These are phyloP conservation scores for Hydropotes inermis DNA, from an alignment of 2,113 vertebrate genomes.

Conservation along the genomic window DNA sequence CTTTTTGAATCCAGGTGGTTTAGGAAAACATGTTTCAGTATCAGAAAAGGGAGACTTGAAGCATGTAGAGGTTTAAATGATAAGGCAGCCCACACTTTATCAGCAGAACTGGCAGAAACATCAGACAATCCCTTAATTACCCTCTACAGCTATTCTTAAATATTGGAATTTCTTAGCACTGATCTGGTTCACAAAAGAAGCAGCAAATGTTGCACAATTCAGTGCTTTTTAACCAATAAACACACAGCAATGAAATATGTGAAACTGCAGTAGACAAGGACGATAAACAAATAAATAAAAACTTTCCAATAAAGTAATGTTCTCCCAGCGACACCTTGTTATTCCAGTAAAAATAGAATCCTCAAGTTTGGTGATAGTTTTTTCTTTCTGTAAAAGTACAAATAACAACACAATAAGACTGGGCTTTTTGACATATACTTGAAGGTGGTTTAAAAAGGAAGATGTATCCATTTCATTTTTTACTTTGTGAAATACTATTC, in stretches of 20 bases:
- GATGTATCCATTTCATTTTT: background rate
- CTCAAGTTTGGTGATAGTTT: background rate
- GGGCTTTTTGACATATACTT: background rate
- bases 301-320: background rate
- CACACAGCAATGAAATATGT: background rate
- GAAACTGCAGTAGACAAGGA: background rate
- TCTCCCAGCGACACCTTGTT: background rate
- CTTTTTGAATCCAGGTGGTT: background rate
- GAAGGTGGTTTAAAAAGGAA: background rate
- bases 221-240: constrained; percentile 8
- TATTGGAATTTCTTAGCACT: background rate
- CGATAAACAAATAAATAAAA: background rate
- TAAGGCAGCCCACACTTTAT: background rate
- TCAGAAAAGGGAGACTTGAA: background rate
- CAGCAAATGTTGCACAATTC: constrained; percentile 11
- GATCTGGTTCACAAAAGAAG: background rate
- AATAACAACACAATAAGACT: background rate
- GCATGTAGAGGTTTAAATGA: constrained; percentile 3
- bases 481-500: background rate
- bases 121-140: background rate
- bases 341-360: background rate
- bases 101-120: background rate
- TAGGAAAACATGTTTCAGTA: background rate
- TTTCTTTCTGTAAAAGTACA: background rate
- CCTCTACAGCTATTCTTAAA: background rate